These are phyloP conservation scores for Ridgeia piscesae DNA, from an alignment of 1,140 invertebrate species.

Conservation along the genomic window DNA sequence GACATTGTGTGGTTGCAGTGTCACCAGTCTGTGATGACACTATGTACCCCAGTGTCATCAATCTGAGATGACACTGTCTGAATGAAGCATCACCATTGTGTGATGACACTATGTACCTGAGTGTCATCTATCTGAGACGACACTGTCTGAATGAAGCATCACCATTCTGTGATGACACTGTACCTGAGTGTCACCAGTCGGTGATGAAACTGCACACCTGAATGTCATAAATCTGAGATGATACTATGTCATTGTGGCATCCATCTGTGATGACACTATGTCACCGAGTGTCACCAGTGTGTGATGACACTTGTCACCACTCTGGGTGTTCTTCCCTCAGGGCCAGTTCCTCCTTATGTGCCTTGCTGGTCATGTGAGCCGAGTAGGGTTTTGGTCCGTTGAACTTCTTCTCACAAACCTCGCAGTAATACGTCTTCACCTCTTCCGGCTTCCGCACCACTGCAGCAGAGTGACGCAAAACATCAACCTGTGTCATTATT, in stretches of 20 bases:
- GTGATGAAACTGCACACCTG: too few species aligned
- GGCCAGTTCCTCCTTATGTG: constrained; percentile 40
- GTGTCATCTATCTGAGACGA: neutral
- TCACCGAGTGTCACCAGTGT: neutral
- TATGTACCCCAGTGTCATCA: neutral
- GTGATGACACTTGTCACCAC: too few species aligned
- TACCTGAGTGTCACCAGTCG: neutral
- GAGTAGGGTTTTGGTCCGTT: constrained; percentile 42
- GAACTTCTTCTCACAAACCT: constrained; percentile 39
- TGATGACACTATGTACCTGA: neutral
- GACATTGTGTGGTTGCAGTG: neutral
- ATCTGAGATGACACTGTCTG: too few species aligned
- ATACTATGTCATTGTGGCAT: neutral
- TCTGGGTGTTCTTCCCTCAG: constrained; percentile 17
- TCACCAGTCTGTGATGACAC: neutral
- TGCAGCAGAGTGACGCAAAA: neutral
- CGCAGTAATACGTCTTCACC: constrained; percentile 31
- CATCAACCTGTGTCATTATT: too few species aligned
- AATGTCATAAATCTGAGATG: neutral
- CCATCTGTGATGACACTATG: neutral
- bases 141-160: neutral
- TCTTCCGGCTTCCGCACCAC: neutral
- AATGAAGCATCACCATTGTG: neutral
- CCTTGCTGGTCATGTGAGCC: constrained; percentile 41
- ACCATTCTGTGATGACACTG: neutral